Evolutionary conservation across 1,140 invertebrate species (phyloP), one percentile per base, ranked within the genome.

Genomic region (Epicauta chinensis): DNA sequence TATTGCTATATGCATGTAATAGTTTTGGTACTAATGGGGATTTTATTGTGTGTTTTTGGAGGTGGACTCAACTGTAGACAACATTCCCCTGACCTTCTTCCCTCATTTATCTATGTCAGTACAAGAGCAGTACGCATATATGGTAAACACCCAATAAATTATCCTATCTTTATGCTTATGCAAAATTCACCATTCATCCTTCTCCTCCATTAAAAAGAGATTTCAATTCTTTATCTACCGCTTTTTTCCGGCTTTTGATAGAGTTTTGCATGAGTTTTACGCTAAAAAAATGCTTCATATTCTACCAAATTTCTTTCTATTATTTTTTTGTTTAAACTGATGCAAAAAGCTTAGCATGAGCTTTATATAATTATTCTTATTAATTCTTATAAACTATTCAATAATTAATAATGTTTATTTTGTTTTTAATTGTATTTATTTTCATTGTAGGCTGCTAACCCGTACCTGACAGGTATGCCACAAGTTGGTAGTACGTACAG

Each of bases 381-480:
- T 23, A 23, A 3, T 7, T 3, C 23, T 23, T 23, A 23, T 5
- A 23, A 23, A 23, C 7, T 5, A 23, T 17, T 13, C 0, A 3
- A 34, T 10, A 46, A 46, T 6, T 34, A 7, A 35, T 7, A 3
- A 17, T 13, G 11, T 12, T 41, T 23, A 1, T 34, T 15, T 12
- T 41, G 16, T 41, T 13, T 15, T 23, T 41, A n/a, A 11, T 43
- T 23, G 7, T 23, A 23, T 23, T 23, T 23, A 7, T 23, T 23
- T 23, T 7, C 7, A 23, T 65, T 64, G 63, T 77, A 93, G 88
- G 87, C 89, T 65, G 86, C 87, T 66, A 90, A 87, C 73, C 88
- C 89, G 61, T 93, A 93, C 78, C 79, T 93, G 75, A 84, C 88
- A 64, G 86, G 87, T 65, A 86, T 92, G 76, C 88, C 89, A 65